phyloP scores from a whole-genome alignment of 2,888 invertebrate species.

The Conchocele bisecta region DNA sequence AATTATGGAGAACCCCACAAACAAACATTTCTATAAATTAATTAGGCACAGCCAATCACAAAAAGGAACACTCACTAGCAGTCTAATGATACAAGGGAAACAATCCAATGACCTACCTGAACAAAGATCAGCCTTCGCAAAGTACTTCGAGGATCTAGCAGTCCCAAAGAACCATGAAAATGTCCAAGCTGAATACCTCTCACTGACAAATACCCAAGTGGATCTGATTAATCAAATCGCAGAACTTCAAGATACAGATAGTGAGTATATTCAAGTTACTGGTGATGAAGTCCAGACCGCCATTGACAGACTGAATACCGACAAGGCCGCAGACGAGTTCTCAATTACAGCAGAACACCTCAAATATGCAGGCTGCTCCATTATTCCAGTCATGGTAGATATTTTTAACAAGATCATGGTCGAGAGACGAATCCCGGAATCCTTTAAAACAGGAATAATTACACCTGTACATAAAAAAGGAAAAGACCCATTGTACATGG shows the following conservation, averaged over 20 bases:
- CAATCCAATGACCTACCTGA: not conserved
- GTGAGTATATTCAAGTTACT: not conserved
- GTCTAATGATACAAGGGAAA: not conserved
- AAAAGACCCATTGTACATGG: slow-evolving; percentile 3
- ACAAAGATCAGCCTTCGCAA: not conserved
- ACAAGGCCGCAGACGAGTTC: slow-evolving; percentile 14
- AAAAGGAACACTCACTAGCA: not conserved
- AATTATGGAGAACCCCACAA: slow-evolving; percentile 9
- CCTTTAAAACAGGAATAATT: slow-evolving; percentile 3
- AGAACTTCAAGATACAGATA: not conserved
- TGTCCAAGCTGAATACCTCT: not conserved
- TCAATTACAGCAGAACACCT: slow-evolving; percentile 7
- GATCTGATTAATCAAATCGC: not conserved
- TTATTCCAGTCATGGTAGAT: not conserved
- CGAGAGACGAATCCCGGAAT: not conserved
- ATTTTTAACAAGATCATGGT: slow-evolving; percentile 11
- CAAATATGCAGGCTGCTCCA: not conserved
- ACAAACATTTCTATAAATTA: slow-evolving; percentile 9
- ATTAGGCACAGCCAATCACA: not conserved
- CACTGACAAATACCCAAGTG: not conserved
- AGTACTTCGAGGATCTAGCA: slow-evolving; percentile 14
- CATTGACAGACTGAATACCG: slow-evolving; percentile 7
- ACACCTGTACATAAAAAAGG: slow-evolving; percentile 4
- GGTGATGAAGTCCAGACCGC: slow-evolving; percentile 3
- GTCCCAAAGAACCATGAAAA: slow-evolving; percentile 10